Evolutionary conservation across 2,797 vertebrate species (phyloP), one percentile per base, ranked within the genome.

Genomic region (Poeciliopsis turneri): DNA sequence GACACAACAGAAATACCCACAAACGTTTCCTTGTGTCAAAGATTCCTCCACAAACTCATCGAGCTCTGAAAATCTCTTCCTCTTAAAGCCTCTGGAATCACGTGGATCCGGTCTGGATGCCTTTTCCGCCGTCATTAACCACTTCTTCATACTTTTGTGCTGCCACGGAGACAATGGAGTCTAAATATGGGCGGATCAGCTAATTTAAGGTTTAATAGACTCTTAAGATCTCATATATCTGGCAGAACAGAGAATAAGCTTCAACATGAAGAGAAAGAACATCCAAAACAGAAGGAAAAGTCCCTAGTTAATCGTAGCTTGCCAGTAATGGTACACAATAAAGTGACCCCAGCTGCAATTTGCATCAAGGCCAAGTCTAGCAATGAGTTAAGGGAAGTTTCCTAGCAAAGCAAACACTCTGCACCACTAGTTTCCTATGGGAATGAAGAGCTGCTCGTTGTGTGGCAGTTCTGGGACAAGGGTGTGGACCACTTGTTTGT

Each of bases 401-500:
- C 5, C 16, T n/a, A 8, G 9, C n/a, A 41, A 25, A 23, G 1
- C 43, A 30, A 74, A 59, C 18, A 55, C 2, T 74, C 20, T 39
- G 20, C 20, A 46, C 72, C 20, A 39, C 18, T 33, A 55, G 5
- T 12, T 55, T 53, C 73, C 18, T 25, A 7, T 3, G 30, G 78
- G 72, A 7, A 68, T 28, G 66, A 73, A 51, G 64, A 72, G 51
- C 78, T 36, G 83, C 61, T 90, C 79, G 82, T 64, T 72, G 30
- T 53, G 73, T 16, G 87, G 78, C 79, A 86, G 89, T 80, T 89
- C 83, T 89, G 64, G 30, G 80, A 68, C 68, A 76, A 91, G 90
- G 88, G 90, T 79, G 90, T 82, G 87, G 79, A 61, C 79, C 57
- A 46, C 73, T 87, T 90, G 92, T 89, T 91, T 88, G 80, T 88